phyloP scores from a whole-genome alignment of 2,888 invertebrate species.

The Luperina nickerlii region DNA sequence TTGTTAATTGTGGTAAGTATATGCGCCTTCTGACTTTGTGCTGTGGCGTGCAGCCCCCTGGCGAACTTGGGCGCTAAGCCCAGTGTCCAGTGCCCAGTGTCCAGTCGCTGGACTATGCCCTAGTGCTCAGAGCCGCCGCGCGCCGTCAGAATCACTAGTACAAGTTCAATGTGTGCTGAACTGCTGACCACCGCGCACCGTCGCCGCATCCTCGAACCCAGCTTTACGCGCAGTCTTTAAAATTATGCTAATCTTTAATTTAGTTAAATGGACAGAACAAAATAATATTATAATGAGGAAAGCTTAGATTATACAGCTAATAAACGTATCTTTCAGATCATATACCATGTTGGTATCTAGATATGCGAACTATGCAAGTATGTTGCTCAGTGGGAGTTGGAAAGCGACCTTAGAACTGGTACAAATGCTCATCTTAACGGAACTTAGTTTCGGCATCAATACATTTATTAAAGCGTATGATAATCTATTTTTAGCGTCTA shows the following conservation, averaged over 20 bases:
- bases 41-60: background rate
- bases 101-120: background rate
- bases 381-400: background rate
- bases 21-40: background rate
- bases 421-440: constrained; percentile 3
- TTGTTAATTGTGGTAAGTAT: background rate
- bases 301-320: constrained; percentile 23
- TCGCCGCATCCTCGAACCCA: background rate
- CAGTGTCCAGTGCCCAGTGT: background rate
- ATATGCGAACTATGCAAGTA: no score
- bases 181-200: background rate
- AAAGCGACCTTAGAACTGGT: background rate
- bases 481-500: background rate
- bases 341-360: background rate
- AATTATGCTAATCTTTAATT: constrained; percentile 14
- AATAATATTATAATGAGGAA: constrained; percentile 12
- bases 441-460: constrained; percentile 2
- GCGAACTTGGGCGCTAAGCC: background rate
- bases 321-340: constrained; percentile 17
- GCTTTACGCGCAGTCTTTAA: background rate
- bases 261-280: constrained; percentile 4
- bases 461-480: constrained; percentile 6
- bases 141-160: background rate
- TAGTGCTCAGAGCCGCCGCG: no score
- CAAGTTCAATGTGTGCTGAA: constrained; percentile 2